A percentile compares a stretch with the other conserved stretches of the same genome.
phyloP scores from a whole-genome alignment of 2,113 vertebrate genomes.

The Mellivora capensis region DNA sequence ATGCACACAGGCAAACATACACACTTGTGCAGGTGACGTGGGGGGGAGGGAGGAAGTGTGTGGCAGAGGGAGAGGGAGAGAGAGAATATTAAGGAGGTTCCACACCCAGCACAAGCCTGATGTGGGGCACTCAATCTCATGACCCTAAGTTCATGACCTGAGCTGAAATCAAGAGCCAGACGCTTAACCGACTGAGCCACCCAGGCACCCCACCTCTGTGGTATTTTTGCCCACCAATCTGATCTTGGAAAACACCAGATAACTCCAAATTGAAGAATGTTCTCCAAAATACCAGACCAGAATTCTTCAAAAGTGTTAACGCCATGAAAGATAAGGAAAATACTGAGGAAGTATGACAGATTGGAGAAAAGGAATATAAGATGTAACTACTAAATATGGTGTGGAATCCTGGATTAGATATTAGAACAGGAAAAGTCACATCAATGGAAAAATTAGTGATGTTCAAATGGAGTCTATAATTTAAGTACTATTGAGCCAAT shows the following conservation, averaged over 20 bases:
- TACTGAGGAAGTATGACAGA: neutral
- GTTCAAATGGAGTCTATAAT: neutral
- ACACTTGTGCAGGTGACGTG: accelerated
- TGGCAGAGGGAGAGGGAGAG: neutral
- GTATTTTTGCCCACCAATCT: neutral
- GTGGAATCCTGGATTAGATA: neutral
- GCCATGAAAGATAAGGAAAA: neutral
- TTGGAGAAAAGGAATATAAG: neutral
- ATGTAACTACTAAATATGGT: neutral
- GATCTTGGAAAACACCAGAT: neutral
- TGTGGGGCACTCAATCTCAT: neutral
- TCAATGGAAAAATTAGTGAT: neutral
- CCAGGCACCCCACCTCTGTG: neutral
- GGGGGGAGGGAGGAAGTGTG: neutral
- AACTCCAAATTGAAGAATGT: neutral
- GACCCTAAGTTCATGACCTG: neutral
- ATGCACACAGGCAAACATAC: neutral
- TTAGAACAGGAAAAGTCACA: neutral
- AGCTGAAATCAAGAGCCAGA: neutral
- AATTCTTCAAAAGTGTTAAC: neutral
- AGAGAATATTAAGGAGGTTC: neutral
- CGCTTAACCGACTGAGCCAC: neutral
- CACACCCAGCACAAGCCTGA: neutral
- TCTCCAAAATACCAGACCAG: neutral
- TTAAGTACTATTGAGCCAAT: neutral